Evolutionary conservation across 2,888 invertebrate species (phyloP), one percentile per base, ranked within the genome.

Genomic region (Venustoraphidia nigricollis): DNA sequence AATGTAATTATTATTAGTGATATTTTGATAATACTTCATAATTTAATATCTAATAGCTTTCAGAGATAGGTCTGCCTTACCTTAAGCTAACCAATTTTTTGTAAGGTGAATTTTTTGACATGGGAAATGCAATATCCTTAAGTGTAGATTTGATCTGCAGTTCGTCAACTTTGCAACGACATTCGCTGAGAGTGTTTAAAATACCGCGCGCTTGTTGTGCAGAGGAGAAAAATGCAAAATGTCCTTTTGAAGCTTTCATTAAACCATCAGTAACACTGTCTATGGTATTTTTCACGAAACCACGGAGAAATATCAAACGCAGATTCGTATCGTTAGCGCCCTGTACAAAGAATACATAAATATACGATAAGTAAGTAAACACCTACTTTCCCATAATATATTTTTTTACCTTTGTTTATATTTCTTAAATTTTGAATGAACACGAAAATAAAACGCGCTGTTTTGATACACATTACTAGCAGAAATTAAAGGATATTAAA

Each of bases 71-170:
- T 9, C 36, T 9, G 14, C 14, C 44, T 46, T 46, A 46, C 46
- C 39, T 36, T 11, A 46, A 27, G 13, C 34, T 46, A 10, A 46
- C 34, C 11, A 46, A 10, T 34, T 46, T 17, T 40, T 39, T 46
- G 17, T 46, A 46, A 8, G 46, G 40, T 40, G 46, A 46, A 34
- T 40, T 38, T 34, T 14, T 34, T 9, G 46, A 27, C 40, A 46
- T 34, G 9, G 46, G 46, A 34, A 39, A 46, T n/a, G 34, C 36
- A 9, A 46, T 34, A 10, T 39, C 11, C 34, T 34, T 46, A 8
- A 11, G 27, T 8, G 46, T 46, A 11, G 36, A 36, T 34, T 27
- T 34, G 11, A 46, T 38, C 8, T 39, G 34, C 13, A 46, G 14
- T n/a, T 46, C 46, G 13, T 14, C 9, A 11, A 46, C 17, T 4